Percentiles rank a stretch among this genome's conserved stretches.
These are phyloP conservation scores for Herminia tarsipennalis DNA, from an alignment of 2,888 invertebrate genomes.

Conservation along the genomic window DNA sequence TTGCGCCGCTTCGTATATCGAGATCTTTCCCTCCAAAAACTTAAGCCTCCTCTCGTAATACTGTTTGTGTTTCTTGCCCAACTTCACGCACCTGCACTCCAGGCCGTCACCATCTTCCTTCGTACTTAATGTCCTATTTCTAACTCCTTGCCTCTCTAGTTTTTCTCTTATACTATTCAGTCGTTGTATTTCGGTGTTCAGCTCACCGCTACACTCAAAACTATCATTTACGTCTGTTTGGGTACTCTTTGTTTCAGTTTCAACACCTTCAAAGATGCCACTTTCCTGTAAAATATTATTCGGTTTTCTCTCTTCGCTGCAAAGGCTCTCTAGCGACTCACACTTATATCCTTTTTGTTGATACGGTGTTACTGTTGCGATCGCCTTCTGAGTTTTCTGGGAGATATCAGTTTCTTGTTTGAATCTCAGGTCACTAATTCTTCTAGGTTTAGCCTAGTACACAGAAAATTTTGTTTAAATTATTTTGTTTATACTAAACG, in stretches of 20 bases:
- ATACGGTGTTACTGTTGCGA: constrained; percentile 88
- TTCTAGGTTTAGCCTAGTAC: constrained; percentile 77
- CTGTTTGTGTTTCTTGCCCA: constrained; percentile 86
- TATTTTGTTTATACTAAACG: neutral
- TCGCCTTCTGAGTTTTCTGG: constrained; percentile 83
- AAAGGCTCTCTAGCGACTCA: constrained; percentile 77
- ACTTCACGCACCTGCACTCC: constrained; percentile 81
- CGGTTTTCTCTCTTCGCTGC: constrained; percentile 79
- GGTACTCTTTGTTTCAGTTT: constrained; percentile 77
- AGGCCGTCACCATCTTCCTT: constrained; percentile 75
- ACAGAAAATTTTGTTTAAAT: constrained; percentile 31
- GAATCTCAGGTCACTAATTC: constrained; percentile 72
- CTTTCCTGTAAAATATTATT: constrained; percentile 89
- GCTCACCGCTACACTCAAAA: constrained; percentile 81
- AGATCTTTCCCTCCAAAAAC: constrained; percentile 87
- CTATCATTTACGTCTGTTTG: constrained; percentile 86
- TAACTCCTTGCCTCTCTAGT: constrained; percentile 86
- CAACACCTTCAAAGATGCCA: constrained; percentile 89
- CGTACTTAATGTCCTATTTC: constrained; percentile 76
- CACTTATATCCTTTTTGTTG: constrained; percentile 79
- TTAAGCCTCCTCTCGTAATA: constrained; percentile 88
- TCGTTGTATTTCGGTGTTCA: constrained; percentile 87
- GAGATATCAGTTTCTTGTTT: constrained; percentile 74
- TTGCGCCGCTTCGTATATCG: constrained; percentile 88
- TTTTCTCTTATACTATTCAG: constrained; percentile 87